Base-by-base conservation (phyloP, 1,140 invertebrate genomes). In the Phymorhynchus buccinoides region DNA sequence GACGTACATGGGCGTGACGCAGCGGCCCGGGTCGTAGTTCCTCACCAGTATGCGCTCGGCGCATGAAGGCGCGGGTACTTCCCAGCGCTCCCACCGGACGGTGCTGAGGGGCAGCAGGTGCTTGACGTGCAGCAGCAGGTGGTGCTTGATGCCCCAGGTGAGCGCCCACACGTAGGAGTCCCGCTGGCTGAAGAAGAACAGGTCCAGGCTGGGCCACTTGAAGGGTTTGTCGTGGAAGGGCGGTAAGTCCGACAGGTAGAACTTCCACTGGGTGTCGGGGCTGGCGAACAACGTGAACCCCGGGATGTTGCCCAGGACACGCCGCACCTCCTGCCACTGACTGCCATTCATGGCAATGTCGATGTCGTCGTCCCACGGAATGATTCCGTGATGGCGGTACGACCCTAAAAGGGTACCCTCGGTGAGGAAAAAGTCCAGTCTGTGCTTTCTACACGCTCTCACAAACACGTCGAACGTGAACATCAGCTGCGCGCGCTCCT, bases 341-440 rank as follows among this genome's bases (percentile, higher is more conserved):
- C 87, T 88, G 14, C 39, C 71, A 80, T 88, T 89, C 16, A 91
- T 71, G n/a, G 88, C 79, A 1, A 92, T 56, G 84, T 92, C 91
- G 22, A 91, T 80, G 78, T 92, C 91, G 83, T 92, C 91, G 86
- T 92, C 91, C 91, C 91, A 92, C 14, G 91, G 91, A 56, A 92
- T 89, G 3, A 89, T 48, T n/a, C 88, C 90, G 84, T 87, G 88
- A 79, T 91, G 90, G 9, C 90, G 87, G 80, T 88, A 86, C 22
- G 88, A 83, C 44, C 91, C 91, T 9, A 92, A 79, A 16, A 90
- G 79, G 1, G 88, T 89, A 1, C 91, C 91, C 14, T 88, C 88
- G 39, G 89, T 88, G 30, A 91, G 80, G 48, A 91, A 88, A 68
- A 88, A 92, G 18, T 87, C 88, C 77, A 91, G 35, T n/a, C 88